Evolutionary conservation across 2,797 vertebrate genomes (phyloP).

Genomic region (Eulemur albifrons): DNA sequence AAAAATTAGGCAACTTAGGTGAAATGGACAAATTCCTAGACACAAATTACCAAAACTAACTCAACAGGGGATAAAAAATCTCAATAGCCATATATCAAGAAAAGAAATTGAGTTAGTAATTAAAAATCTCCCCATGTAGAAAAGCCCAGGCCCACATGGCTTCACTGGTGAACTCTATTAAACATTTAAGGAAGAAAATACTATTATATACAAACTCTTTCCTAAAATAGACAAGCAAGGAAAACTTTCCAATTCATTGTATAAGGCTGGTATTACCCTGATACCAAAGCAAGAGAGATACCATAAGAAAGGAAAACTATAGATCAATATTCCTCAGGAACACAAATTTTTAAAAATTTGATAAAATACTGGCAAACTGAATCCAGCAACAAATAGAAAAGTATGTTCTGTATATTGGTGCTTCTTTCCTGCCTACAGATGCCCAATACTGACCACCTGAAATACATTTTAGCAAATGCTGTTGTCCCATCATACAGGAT

Average conservation of each 20-base stretch:
- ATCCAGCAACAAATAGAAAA: background rate
- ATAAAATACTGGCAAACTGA: background rate
- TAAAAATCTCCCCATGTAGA: background rate
- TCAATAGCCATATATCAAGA: background rate
- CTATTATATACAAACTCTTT: background rate
- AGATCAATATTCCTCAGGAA: background rate
- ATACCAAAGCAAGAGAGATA: background rate
- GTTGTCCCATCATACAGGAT: background rate
- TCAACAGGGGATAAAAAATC: background rate
- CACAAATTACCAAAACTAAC: background rate
- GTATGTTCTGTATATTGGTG: rapidly evolving
- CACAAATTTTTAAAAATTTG: background rate
- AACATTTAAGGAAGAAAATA: background rate
- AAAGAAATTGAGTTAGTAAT: background rate
- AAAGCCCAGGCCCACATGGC: background rate
- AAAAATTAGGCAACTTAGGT: background rate
- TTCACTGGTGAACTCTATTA: background rate
- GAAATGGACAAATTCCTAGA: background rate
- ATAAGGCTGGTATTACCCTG: background rate
- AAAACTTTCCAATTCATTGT: background rate
- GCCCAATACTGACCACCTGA: background rate
- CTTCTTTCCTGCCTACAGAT: background rate
- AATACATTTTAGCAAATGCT: background rate
- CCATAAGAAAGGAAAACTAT: background rate
- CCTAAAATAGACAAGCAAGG: background rate